phyloP scores from a whole-genome alignment of 1,140 invertebrate species.

The Microplitis demolitor region DNA sequence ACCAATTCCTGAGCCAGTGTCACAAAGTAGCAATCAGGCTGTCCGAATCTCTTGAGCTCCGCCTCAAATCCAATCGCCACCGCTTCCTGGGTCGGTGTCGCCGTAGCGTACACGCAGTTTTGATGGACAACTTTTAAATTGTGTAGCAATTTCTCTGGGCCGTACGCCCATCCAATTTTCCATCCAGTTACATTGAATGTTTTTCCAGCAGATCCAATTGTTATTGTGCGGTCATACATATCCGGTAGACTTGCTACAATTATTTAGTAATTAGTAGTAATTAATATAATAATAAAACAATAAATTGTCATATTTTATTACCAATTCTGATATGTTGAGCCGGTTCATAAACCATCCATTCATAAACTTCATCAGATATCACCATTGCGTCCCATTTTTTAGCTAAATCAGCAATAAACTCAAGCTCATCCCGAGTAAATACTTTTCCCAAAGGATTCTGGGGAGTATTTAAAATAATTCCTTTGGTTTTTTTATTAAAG shows the following conservation, averaged over 20 bases:
- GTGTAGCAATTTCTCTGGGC: slow-evolving; percentile 76
- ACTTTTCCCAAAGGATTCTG: slow-evolving; percentile 97
- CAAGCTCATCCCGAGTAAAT: slow-evolving; percentile 72
- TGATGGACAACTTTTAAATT: slow-evolving; percentile 91
- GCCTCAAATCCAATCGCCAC: slow-evolving; percentile 87
- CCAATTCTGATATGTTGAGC: slow-evolving; percentile 88
- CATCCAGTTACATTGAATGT: slow-evolving; percentile 97
- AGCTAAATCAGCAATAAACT: slow-evolving; percentile 85
- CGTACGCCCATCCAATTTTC: slow-evolving; percentile 98
- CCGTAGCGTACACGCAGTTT: slow-evolving; percentile 90
- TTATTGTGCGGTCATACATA: slow-evolving; percentile 98
- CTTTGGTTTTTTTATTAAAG: slow-evolving; percentile 93
- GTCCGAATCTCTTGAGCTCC: slow-evolving; percentile 74
- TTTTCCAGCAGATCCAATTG: slow-evolving; percentile 96
- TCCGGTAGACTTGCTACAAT: slow-evolving; percentile 84
- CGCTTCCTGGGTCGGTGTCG: slow-evolving; percentile 91
- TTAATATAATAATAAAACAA: background rate
- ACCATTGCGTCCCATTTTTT: slow-evolving; percentile 92
- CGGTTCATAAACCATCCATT: slow-evolving; percentile 92
- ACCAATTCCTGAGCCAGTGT: slow-evolving; percentile 78
- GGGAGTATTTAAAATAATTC: slow-evolving; percentile 94
- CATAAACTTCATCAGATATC: slow-evolving; percentile 97
- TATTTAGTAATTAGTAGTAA: background rate
- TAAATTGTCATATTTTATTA: slow-evolving; percentile 50
- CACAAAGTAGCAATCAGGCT: slow-evolving; percentile 85